Conservation (phyloP, 2,113 vertebrate genomes). For the Lepidothrix coronata region DNA sequence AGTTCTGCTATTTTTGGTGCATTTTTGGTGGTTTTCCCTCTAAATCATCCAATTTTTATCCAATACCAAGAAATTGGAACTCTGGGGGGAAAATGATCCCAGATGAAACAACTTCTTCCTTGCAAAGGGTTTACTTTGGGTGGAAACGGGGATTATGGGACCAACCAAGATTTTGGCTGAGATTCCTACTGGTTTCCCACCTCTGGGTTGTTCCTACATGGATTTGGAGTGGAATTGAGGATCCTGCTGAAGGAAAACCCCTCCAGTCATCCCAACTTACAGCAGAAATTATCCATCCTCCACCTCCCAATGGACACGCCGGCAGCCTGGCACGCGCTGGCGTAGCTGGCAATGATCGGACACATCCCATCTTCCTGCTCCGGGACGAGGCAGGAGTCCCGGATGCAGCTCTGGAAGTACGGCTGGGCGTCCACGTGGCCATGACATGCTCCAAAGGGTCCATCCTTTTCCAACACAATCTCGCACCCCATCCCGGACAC, state of each 20-base stretch:
- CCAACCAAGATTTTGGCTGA: neutral
- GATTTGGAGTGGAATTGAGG: neutral
- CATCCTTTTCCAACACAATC: neutral
- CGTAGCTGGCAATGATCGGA: neutral
- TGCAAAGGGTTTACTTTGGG: neutral
- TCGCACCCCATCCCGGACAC: neutral
- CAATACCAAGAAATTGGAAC: neutral
- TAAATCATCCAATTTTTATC: neutral
- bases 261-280: neutral
- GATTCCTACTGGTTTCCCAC: neutral
- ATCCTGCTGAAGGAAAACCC: neutral
- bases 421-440: neutral
- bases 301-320: neutral
- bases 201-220: neutral
- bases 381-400: neutral
- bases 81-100: neutral
- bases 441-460: constrained; percentile 26
- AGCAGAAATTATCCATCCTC: neutral
- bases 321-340: neutral
- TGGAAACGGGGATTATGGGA: neutral
- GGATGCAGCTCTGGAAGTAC: constrained; percentile 6
- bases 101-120: neutral
- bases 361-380: neutral
- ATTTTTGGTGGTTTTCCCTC: neutral
- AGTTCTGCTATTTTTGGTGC: neutral